Conservation (phyloP, 2,113 vertebrate species). For the Excalfactoria chinensis region DNA sequence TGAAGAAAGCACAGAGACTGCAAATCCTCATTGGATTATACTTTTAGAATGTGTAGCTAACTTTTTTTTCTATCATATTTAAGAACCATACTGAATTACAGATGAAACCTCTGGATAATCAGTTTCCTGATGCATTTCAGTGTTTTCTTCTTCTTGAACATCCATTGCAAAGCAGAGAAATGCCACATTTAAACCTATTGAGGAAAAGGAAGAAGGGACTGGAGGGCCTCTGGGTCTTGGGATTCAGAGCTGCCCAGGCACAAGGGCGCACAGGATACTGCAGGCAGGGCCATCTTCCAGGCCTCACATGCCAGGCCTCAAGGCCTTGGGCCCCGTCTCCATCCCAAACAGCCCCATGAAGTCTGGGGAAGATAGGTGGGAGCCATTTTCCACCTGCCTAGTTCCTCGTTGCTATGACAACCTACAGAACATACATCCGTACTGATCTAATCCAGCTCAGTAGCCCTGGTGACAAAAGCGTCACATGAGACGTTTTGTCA, state of each 20-base stretch:
- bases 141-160: not conserved
- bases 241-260: no score
- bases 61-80: not conserved
- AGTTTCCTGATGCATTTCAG: not conserved
- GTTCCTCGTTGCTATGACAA: constrained; percentile 42
- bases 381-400: not conserved
- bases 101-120: not conserved
- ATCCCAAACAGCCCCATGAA: not conserved
- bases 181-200: not conserved
- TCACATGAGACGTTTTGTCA: not conserved
- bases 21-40: not conserved
- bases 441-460: accelerated
- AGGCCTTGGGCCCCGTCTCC: not conserved
- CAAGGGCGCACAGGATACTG: accelerated
- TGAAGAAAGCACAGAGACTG: not conserved
- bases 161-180: not conserved
- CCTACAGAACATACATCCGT: not conserved
- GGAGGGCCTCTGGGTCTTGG: not conserved
- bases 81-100: not conserved
- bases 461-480: not conserved
- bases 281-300: not conserved
- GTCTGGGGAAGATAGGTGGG: not conserved
- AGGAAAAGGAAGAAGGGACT: not conserved
- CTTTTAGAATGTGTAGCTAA: not conserved
- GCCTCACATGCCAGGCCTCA: not conserved